A percentile compares a stretch with the other conserved stretches of the same genome.
Conservation (phyloP, 2,113 vertebrate species). For the Falcunculus frontatus region DNA sequence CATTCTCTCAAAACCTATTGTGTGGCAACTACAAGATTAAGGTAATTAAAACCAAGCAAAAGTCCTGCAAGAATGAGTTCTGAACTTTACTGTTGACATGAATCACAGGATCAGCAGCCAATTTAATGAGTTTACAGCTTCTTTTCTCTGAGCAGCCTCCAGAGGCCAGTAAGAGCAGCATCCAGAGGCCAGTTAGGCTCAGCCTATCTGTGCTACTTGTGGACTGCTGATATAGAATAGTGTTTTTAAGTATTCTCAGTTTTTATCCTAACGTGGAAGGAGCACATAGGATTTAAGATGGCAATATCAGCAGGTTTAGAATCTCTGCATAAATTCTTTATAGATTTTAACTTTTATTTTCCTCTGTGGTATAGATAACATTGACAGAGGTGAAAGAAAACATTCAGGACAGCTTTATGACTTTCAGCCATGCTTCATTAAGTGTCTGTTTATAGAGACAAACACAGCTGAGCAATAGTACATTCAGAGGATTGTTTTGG, state of each 20-base stretch:
- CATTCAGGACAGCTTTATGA: background rate
- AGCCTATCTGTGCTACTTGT: background rate
- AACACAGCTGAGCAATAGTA: background rate
- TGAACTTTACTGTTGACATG: slow-evolving; percentile 21
- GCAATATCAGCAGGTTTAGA: background rate
- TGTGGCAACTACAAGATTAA: background rate
- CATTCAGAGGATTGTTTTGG: background rate
- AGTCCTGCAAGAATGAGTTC: background rate
- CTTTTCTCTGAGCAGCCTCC: slow-evolving; percentile 46
- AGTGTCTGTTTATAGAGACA: background rate
- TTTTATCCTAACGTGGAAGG: background rate
- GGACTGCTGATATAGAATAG: background rate
- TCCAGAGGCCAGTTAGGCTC: slow-evolving; percentile 37
- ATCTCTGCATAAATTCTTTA: background rate
- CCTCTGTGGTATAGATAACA: background rate
- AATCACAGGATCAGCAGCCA: slow-evolving; percentile 7
- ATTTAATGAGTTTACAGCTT: slow-evolving; percentile 56
- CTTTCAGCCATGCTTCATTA: background rate
- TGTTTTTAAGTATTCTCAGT: background rate
- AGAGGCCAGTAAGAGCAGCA: slow-evolving; percentile 42
- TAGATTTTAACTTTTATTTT: background rate
- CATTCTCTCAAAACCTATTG: background rate
- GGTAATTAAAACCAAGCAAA: slow-evolving; percentile 10
- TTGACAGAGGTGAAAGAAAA: background rate
- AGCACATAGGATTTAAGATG: background rate